These are phyloP conservation scores for Cranoglanis bouderius DNA, from an alignment of 2,113 vertebrate species.

Conservation along the genomic window DNA sequence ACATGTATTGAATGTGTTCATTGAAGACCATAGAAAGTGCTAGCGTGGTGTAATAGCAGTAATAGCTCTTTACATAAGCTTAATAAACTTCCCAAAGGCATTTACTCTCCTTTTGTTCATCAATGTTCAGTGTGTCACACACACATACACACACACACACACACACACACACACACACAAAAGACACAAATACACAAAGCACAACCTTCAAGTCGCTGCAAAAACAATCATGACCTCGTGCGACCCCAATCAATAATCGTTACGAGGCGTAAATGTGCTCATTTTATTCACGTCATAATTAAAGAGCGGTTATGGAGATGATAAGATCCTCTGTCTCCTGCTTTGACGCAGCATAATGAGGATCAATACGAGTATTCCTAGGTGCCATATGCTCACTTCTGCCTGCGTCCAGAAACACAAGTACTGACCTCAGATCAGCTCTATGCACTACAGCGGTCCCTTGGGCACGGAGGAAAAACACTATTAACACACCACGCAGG, in stretches of 20 bases:
- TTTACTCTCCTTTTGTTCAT: background rate
- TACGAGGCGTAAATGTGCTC: slow-evolving; percentile 64
- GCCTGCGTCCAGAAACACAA: slow-evolving; percentile 60
- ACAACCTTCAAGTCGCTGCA: background rate
- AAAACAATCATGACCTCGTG: slow-evolving; percentile 15
- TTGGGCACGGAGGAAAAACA: background rate
- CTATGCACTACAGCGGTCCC: background rate
- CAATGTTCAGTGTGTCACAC: background rate
- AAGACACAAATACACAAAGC: background rate
- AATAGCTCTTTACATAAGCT: background rate
- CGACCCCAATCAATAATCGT: slow-evolving; percentile 69
- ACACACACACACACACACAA: background rate
- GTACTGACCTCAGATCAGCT: slow-evolving; percentile 33
- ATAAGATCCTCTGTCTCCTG: slow-evolving; percentile 78
- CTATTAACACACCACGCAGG: background rate
- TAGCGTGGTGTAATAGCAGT: background rate
- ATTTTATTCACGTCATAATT: slow-evolving; percentile 72
- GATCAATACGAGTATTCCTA: slow-evolving; percentile 79
- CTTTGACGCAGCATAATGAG: slow-evolving; percentile 79
- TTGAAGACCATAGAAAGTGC: background rate
- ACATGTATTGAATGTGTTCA: background rate
- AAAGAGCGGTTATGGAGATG: slow-evolving; percentile 78
- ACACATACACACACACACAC: background rate
- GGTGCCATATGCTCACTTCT: slow-evolving; percentile 74
- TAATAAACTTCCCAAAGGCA: background rate